Evolutionary conservation across 2,797 vertebrate species (phyloP).

Genomic region (Erithacus rubecula): DNA sequence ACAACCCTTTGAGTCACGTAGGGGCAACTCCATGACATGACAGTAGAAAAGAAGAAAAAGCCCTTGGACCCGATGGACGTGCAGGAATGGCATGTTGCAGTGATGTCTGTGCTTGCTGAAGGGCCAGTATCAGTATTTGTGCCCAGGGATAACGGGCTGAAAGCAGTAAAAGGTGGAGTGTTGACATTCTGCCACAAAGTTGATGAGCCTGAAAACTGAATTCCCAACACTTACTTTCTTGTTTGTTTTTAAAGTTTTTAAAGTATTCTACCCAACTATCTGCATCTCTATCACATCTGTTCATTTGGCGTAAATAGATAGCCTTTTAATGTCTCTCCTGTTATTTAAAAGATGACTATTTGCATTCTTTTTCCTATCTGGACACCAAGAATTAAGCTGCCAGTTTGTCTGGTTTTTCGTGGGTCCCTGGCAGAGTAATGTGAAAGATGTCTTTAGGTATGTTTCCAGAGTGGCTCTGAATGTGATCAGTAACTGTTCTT

Average conservation of each 20-base stretch:
- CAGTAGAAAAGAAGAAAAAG: not conserved
- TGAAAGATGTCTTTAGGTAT: not conserved
- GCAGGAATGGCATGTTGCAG: accelerated
- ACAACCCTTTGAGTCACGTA: too few relatives aligned
- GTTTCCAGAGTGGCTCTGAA: not conserved
- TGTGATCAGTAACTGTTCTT: not conserved
- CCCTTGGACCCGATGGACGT: not conserved
- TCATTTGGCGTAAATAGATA: not conserved
- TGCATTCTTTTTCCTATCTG: not conserved
- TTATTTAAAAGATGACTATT: not conserved
- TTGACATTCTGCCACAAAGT: not conserved
- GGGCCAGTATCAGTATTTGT: not conserved
- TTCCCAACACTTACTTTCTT: not conserved
- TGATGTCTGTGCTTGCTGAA: not conserved
- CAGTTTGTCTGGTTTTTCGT: not conserved
- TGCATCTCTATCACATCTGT: not conserved
- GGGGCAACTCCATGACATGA: not conserved
- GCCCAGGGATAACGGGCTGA: not conserved
- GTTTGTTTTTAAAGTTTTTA: not conserved
- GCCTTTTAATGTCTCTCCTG: not conserved
- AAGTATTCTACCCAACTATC: not conserved
- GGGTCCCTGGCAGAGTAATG: not conserved
- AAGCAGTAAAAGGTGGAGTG: not conserved
- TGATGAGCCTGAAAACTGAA: not conserved
- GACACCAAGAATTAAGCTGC: not conserved